Conservation (phyloP, 2,113 vertebrate species). For the Neodontobutis hainanensis region DNA sequence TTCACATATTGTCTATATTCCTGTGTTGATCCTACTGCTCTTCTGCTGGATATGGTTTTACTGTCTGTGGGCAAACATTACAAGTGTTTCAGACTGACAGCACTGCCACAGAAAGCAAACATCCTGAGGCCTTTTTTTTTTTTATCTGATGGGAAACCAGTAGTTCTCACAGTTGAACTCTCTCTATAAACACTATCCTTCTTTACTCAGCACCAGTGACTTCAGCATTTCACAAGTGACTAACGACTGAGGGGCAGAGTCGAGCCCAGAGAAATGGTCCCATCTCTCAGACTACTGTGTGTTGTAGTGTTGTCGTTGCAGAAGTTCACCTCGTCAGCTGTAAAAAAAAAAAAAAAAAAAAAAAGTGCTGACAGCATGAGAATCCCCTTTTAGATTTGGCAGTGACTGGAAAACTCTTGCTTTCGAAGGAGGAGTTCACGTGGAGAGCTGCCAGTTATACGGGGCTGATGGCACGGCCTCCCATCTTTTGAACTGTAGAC, state of each 20-base stretch:
- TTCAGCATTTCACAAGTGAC: constrained; percentile 44
- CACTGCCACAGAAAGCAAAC: constrained; percentile 24
- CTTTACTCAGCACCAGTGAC: constrained; percentile 66
- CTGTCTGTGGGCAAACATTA: constrained; percentile 20
- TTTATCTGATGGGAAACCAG: constrained; percentile 56
- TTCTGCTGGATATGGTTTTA: constrained; percentile 6
- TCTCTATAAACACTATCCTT: constrained; percentile 52
- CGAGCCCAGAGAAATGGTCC: background rate
- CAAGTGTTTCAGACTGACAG: background rate
- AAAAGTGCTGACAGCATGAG: constrained; percentile 37
- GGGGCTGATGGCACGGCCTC: constrained; percentile 37
- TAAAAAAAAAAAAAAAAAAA: constrained; percentile 60
- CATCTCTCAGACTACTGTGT: constrained; percentile 8
- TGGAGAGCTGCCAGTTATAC: constrained; percentile 33
- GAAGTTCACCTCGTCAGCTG: constrained; percentile 54
- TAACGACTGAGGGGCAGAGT: constrained; percentile 21
- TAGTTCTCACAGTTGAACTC: constrained; percentile 40
- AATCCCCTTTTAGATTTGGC: constrained; percentile 55
- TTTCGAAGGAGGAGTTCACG: constrained; percentile 21
- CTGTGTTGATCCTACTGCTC: background rate
- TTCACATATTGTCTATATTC: too few relatives aligned
- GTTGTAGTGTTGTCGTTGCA: constrained; percentile 40
- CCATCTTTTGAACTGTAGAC: constrained; percentile 67
- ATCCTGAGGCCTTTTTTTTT: constrained; percentile 12
- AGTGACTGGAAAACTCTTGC: constrained; percentile 48